Evolutionary conservation across 2,113 vertebrate species (phyloP), one percentile per base, ranked within the genome.

Genomic region (Pomatorhinus ruficollis): DNA sequence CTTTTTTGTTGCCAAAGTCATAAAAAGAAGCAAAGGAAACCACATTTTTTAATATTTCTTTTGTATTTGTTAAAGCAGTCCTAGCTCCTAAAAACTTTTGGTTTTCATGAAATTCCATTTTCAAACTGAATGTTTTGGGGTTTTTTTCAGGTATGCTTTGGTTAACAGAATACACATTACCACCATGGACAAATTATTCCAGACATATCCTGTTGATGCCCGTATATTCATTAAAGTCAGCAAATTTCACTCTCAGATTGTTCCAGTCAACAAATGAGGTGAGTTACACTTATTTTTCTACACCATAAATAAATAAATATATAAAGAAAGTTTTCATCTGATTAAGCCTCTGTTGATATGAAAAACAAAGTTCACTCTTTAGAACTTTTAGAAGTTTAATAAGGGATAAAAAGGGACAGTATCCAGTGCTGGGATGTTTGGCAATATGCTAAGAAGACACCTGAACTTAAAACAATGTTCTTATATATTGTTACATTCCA

Each of bases 101-200:
- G 12, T 31, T 83, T 66, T 23, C 28, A 28, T 56, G 39, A 66
- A 33, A 81, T 82, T 52, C 9, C 10, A 25, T 64, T 93, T 74
- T 42, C 31, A 50, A 25, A 52, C 2, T 5, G 7, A 40, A 80
- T n/a, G 2, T 10, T 64, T n/a, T 24, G 27, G 9, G 0, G 0
- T 18, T 72, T 47, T 45, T 57, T 57, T 42, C 53, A 33, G 11
- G 2, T 16, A 6, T 9, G 4, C 22, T 49, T 79, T 59, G 3
- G 4, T 52, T 47, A 14, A 30, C 20, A 42, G 21, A 28, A 27
- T 24, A 35, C 9, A 50, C 12, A 11, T 74, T 72, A 9, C 23
- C 8, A 57, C 7, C 28, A 30, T 20, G 49, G 25, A 22, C 21
- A 49, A 33, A 39, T 47, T 44, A 23, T 21, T 87, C 15, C 20